These are phyloP conservation scores for Craniophora ligustri DNA, from an alignment of 2,888 invertebrate species.

Conservation along the genomic window DNA sequence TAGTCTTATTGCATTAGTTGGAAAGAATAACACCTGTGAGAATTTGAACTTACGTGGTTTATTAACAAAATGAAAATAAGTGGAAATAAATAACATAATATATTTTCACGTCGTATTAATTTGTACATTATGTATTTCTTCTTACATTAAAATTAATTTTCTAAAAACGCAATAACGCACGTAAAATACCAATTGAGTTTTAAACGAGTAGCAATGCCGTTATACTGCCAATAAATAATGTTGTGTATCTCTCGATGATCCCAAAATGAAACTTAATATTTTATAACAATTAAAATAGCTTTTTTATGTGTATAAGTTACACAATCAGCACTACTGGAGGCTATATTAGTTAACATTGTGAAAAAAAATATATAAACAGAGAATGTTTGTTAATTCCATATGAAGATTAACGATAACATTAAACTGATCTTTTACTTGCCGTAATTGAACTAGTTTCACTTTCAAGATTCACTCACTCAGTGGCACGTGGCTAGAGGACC, in stretches of 20 bases:
- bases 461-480: too few relatives aligned
- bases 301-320: slow-evolving; percentile 38
- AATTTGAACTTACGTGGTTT: slow-evolving; percentile 79
- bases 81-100: slow-evolving; percentile 87
- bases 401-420: too few relatives aligned
- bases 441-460: too few relatives aligned
- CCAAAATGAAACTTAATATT: slow-evolving; percentile 35
- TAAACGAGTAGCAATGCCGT: slow-evolving; percentile 58
- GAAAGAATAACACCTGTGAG: slow-evolving; percentile 46
- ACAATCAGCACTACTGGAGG: slow-evolving; percentile 51
- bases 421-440: too few relatives aligned
- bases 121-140: slow-evolving; percentile 85
- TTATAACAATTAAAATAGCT: slow-evolving; percentile 43
- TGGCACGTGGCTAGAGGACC: too few relatives aligned
- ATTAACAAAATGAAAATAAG: slow-evolving; percentile 85
- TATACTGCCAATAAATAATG: slow-evolving; percentile 58
- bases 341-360: too few relatives aligned
- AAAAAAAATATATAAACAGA: too few relatives aligned
- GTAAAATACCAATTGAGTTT: slow-evolving; percentile 76
- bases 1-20: not conserved
- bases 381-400: too few relatives aligned
- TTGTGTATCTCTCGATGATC: slow-evolving; percentile 35
- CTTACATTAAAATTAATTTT: slow-evolving; percentile 74
- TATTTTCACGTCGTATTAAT: slow-evolving; percentile 85
- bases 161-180: slow-evolving; percentile 80